Conservation (phyloP, 2,797 vertebrate genomes). For the Oreochromis grahami region DNA sequence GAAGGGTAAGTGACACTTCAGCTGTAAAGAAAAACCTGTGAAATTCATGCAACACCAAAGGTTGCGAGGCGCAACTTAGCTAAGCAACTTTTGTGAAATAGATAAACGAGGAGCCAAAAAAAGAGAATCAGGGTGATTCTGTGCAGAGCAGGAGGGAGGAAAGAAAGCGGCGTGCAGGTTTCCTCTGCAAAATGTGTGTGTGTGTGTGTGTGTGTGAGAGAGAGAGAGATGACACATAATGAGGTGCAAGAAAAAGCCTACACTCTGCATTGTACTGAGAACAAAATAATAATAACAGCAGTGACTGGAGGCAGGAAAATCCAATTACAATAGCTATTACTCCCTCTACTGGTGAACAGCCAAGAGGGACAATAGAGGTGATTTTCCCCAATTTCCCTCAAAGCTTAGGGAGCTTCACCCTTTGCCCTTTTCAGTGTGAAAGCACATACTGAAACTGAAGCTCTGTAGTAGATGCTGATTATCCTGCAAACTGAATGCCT, state of each 20-base stretch:
- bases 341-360: slow-evolving; percentile 51
- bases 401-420: slow-evolving; percentile 20
- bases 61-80: slow-evolving; percentile 20
- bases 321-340: slow-evolving; percentile 49
- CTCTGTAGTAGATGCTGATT: background rate
- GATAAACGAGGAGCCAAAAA: slow-evolving; percentile 33
- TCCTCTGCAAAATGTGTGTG: background rate
- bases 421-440: slow-evolving; percentile 10
- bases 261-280: slow-evolving; percentile 44
- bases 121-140: slow-evolving; percentile 10
- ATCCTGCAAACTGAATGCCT: background rate
- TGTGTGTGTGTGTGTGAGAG: background rate
- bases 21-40: slow-evolving; percentile 27
- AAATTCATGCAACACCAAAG: slow-evolving; percentile 22
- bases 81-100: slow-evolving; percentile 29
- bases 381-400: slow-evolving; percentile 31
- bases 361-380: slow-evolving; percentile 26
- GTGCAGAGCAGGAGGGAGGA: background rate
- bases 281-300: slow-evolving; percentile 45
- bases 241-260: slow-evolving; percentile 48
- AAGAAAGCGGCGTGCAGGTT: slow-evolving; percentile 14
- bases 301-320: slow-evolving; percentile 33
- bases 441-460: background rate
- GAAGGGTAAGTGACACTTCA: slow-evolving; percentile 22
- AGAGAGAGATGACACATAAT: slow-evolving; percentile 33